Base-by-base conservation (phyloP, 2,797 vertebrate genomes). In the Semaprochilodus insignis region DNA sequence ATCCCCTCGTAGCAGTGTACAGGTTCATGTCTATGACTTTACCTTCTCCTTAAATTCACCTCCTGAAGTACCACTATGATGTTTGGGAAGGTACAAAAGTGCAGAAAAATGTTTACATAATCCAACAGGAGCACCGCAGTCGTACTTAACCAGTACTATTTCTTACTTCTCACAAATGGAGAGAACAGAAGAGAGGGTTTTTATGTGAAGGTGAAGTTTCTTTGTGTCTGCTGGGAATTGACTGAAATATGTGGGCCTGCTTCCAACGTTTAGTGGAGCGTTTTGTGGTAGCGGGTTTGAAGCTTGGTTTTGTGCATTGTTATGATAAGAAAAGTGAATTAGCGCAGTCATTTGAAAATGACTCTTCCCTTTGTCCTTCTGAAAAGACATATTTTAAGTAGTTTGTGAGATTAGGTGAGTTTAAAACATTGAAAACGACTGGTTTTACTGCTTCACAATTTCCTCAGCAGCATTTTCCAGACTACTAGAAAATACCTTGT, bases 101-200 rank as follows among this genome's bases (percentile, higher is more conserved):
- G 63, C 52, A 75, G 25, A 19, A 48, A 73, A 82, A 77, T 44
- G 55, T 65, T 78, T 82, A 82, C n/a, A 31, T 82, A 82, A 82
- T 77, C 40, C 81, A 34, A 36, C 31, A 31, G 15, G 74, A 62
- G 65, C 52, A 25, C 55, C 11, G 27, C 69, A 19, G 59, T 76
- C 54, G 31, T 48, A 65, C 66, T 82, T 62, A 77, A 63, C 65
- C 63, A 63, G 2, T 34, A 71, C 21, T 11, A 16, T 17, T 52
- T 16, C 31, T 36, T 40, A n/a, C 14, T 2, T 59, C 36, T 59
- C 73, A 1, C 4, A 8, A 63, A 17, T 40, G 44, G n/a, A 17
- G 44, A 77, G 74, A 69, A 81, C 15, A 34, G 66, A 70, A 1
- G 67, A 76, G 27, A 27, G 16, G 25, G 51, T 44, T 21, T 10